Base-by-base conservation (phyloP, 1,140 invertebrate genomes). In the Coptotermes formosanus region DNA sequence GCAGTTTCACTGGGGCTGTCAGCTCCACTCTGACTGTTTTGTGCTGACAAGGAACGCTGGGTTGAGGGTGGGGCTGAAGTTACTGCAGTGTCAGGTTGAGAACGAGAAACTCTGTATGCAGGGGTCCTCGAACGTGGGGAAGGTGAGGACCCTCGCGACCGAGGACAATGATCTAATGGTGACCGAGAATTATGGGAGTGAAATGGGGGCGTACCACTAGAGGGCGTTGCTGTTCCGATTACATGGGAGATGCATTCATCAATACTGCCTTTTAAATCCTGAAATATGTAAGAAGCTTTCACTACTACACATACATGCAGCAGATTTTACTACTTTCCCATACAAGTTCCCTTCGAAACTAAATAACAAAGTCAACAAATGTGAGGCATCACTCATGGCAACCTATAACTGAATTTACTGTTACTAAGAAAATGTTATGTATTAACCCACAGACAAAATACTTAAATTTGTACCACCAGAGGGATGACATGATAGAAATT, bases 181-280 rank as follows among this genome's bases (percentile, higher is more conserved):
- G 82, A 44, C 14, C 84, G 84, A 25, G 38, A 30, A 45, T 30
- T 52, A 23, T 69, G 86, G 86, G 82, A 75, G 55, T 85, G 45
- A 32, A 59, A 84, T 30, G 87, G 44, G 2, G 45, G 44, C 9
- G 48, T 85, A 48, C 82, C 44, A 16, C 64, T 44, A 32, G 91
- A 89, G 82, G 92, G 91, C 0, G 92, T 91, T 0, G 91, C 91
- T 6, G 92, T 93, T 19, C 96, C 96, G 87, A 97, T 94, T 45
- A 97, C 95, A 91, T 97, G 95, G 3, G 94, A 94, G 82, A 97
- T 95, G 88, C 96, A 97, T 23, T 93, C 92, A 89, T 96, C 95
- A 91, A 96, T 96, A 64, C 91, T 91, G 16, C 91, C 89, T 89
- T 96, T 96, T 25, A 96, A 89, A 86, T 95, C 92, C 91, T 94